Conservation (phyloP, 2,797 vertebrate species). For the Enteromius argenteus region DNA sequence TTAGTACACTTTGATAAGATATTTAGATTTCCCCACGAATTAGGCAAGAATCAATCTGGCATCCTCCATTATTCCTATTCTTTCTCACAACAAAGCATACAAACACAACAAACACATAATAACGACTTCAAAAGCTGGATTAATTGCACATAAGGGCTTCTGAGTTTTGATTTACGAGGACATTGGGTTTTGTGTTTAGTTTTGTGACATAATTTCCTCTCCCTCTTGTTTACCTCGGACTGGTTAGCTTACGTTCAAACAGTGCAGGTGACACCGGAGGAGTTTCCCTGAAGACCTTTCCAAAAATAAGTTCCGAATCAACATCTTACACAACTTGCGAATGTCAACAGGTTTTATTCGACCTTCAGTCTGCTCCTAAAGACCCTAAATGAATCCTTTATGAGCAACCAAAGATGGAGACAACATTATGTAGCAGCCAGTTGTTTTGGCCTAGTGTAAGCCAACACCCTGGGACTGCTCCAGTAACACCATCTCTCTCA, state of each 20-base stretch:
- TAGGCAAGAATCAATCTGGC: background rate
- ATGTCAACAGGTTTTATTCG: constrained; percentile 23
- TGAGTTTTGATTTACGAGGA: background rate
- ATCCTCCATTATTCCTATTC: background rate
- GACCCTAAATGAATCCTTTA: constrained; percentile 6
- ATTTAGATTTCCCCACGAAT: background rate
- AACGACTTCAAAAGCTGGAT: background rate
- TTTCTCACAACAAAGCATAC: background rate
- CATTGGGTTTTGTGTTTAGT: background rate
- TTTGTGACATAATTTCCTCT: constrained; percentile 2
- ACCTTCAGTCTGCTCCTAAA: background rate
- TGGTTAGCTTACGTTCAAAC: constrained; percentile 10
- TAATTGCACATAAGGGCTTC: background rate
- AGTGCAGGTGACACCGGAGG: constrained; percentile 19
- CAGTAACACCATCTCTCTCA: background rate
- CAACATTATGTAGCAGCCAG: constrained; percentile 10
- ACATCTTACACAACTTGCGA: background rate
- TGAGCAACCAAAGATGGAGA: constrained; percentile 1
- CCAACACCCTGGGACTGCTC: constrained; percentile 16
- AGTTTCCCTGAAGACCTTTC: constrained; percentile 35
- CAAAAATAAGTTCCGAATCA: constrained; percentile 41
- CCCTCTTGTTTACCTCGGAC: background rate
- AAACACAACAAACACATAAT: background rate
- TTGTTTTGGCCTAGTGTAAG: constrained; percentile 14
- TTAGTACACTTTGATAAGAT: background rate